Evolutionary conservation across 2,888 invertebrate species (phyloP).

Genomic region (Crematogaster levior): DNA sequence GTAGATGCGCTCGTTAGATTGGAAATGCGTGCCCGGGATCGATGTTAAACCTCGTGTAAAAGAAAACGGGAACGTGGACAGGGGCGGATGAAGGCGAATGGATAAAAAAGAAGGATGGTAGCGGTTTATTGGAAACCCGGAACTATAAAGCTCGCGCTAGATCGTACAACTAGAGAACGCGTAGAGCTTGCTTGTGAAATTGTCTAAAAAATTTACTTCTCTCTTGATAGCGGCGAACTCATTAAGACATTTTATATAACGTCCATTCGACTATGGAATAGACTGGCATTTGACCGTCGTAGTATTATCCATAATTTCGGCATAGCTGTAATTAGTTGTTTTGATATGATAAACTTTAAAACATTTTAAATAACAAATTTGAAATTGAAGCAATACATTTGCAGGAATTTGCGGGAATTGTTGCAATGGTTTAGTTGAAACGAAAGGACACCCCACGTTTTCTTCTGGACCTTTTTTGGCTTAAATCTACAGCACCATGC

Average conservation of each 20-base stretch:
- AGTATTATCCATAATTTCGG: not conserved
- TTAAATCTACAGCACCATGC: constrained; percentile 66
- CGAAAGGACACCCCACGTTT: constrained; percentile 27
- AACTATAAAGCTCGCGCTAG: constrained; percentile 52
- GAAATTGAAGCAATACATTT: not conserved
- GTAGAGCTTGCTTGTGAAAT: constrained; percentile 12
- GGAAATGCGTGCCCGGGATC: constrained; percentile 73
- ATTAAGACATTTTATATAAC: constrained; percentile 27
- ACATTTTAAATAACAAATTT: not conserved
- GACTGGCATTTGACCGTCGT: not conserved
- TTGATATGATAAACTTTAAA: not conserved
- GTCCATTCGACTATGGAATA: not conserved
- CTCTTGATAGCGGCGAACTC: not conserved
- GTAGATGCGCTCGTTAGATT: constrained; percentile 84
- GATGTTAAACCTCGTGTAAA: constrained; percentile 54
- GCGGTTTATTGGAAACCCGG: constrained; percentile 58
- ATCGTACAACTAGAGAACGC: constrained; percentile 35
- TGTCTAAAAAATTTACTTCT: constrained; percentile 37
- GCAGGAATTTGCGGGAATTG: constrained; percentile 29
- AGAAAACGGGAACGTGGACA: constrained; percentile 18
- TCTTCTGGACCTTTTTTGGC: constrained; percentile 66
- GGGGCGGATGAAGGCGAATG: constrained; percentile 4
- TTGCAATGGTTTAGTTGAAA: constrained; percentile 41
- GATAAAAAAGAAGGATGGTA: constrained; percentile 37
- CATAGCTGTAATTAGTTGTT: not conserved